These are phyloP conservation scores for Xestobium rufovillosum DNA, from an alignment of 2,888 invertebrate species.

Conservation along the genomic window DNA sequence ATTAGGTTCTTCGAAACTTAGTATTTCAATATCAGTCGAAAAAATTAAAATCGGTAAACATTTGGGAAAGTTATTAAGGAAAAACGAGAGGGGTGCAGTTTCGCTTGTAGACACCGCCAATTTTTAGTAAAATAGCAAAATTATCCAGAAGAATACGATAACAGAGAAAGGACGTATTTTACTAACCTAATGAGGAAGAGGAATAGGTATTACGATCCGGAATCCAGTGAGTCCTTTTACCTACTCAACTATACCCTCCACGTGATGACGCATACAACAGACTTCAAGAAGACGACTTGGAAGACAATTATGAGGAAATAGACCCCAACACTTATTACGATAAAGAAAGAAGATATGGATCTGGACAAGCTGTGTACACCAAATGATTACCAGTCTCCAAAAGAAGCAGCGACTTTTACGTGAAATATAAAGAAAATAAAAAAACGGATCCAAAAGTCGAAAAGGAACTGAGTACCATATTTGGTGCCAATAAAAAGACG, in stretches of 20 bases:
- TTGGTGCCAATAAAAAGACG: conserved; percentile 43
- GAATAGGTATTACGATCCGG: conserved; percentile 25
- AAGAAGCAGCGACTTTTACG: conserved; percentile 47
- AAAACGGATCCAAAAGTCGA: conserved; percentile 64
- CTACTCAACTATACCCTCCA: conserved; percentile 22
- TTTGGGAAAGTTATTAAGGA: too few relatives aligned
- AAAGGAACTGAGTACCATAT: conserved; percentile 61
- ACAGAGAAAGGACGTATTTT: conserved; percentile 19
- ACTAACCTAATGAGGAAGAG: conserved; percentile 29
- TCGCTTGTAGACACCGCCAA: too few relatives aligned
- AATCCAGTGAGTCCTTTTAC: conserved; percentile 22
- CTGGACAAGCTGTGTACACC: conserved; percentile 22
- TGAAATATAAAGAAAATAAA: conserved; percentile 39
- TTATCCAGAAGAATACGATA: conserved; percentile 32
- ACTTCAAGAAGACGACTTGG: conserved; percentile 23
- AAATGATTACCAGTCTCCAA: conserved; percentile 63
- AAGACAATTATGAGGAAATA: conserved; percentile 21
- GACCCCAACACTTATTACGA: conserved; percentile 22
- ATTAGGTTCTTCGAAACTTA: too few relatives aligned
- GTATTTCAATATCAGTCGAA: too few relatives aligned
- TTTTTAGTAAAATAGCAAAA: conserved; percentile 53
- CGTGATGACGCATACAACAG: conserved; percentile 23
- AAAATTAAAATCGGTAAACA: too few relatives aligned
- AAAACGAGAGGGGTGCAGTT: too few relatives aligned
- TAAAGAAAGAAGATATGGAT: conserved; percentile 23